Percentiles rank a stretch among this genome's conserved stretches.
Evolutionary conservation across 2,797 vertebrate species (phyloP).

Genomic region (Sphenodon punctatus): DNA sequence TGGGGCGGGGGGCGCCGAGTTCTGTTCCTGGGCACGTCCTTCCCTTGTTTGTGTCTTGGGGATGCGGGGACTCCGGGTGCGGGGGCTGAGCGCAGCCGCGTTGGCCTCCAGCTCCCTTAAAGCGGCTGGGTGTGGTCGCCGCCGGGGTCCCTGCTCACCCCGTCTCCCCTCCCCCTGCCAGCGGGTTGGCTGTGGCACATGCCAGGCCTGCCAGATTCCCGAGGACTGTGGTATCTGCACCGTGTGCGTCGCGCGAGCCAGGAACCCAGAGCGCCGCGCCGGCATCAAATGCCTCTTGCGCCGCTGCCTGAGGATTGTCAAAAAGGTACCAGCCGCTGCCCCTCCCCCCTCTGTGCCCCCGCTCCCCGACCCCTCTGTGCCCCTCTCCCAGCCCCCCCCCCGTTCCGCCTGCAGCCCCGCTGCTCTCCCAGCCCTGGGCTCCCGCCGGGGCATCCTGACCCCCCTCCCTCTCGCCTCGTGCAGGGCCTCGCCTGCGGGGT

Average conservation of each 20-base stretch:
- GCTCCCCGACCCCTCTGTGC: not conserved
- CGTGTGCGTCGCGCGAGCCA: conserved; percentile 76
- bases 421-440: not conserved
- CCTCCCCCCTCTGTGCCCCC: conserved; percentile 23
- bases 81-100: not conserved
- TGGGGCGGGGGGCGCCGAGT: not conserved
- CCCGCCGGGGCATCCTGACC: not conserved
- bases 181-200: conserved; percentile 89
- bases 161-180: conserved; percentile 51
- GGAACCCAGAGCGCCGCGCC: conserved; percentile 50
- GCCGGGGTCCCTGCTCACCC: not conserved
- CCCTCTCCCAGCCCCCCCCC: not conserved
- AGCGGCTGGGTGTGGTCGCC: too few relatives aligned
- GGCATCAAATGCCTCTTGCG: conserved; percentile 70
- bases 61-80: too few relatives aligned
- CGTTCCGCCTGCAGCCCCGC: not conserved
- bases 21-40: too few relatives aligned
- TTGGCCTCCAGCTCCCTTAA: too few relatives aligned
- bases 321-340: conserved; percentile 53
- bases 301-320: conserved; percentile 70
- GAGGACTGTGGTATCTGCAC: conserved; percentile 86
- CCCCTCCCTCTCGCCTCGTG: not conserved
- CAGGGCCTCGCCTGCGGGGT: conserved; percentile 87
- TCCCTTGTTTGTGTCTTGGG: too few relatives aligned
- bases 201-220: conserved; percentile 82